phyloP scores from a whole-genome alignment of 2,888 invertebrate genomes.

The Blastobasis lacticolella region DNA sequence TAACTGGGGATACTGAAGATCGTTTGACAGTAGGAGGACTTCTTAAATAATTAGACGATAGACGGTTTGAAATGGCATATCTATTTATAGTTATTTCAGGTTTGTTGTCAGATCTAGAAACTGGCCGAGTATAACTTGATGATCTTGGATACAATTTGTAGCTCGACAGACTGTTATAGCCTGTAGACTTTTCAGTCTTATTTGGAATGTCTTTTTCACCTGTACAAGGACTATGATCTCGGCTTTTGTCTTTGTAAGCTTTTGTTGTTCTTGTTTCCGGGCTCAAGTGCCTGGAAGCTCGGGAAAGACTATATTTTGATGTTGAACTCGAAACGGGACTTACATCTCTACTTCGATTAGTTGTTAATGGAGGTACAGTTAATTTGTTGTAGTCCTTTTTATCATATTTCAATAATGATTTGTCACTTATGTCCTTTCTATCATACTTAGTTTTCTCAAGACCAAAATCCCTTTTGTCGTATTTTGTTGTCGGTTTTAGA shows the following conservation, averaged over 20 bases:
- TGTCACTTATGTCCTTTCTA: conserved; percentile 61
- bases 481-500: background rate
- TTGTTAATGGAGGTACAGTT: conserved; percentile 41
- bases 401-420: conserved; percentile 26
- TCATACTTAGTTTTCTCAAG: conserved; percentile 45
- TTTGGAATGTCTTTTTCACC: conserved; percentile 72
- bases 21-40: conserved; percentile 55
- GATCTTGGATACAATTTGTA: conserved; percentile 71
- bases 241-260: conserved; percentile 55
- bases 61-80: conserved; percentile 57
- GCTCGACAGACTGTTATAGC: conserved; percentile 64
- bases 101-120: conserved; percentile 42
- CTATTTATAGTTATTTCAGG: conserved; percentile 43
- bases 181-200: conserved; percentile 70
- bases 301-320: conserved; percentile 55
- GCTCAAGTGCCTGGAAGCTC: conserved; percentile 62
- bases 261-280: conserved; percentile 60
- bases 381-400: conserved; percentile 55
- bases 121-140: conserved; percentile 48
- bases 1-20: conserved; percentile 52
- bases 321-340: conserved; percentile 62
- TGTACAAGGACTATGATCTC: conserved; percentile 74
- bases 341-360: conserved; percentile 68
- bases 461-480: background rate
- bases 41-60: conserved; percentile 57